Evolutionary conservation across 2,113 vertebrate species (phyloP).

Genomic region (Gavialis gangeticus): DNA sequence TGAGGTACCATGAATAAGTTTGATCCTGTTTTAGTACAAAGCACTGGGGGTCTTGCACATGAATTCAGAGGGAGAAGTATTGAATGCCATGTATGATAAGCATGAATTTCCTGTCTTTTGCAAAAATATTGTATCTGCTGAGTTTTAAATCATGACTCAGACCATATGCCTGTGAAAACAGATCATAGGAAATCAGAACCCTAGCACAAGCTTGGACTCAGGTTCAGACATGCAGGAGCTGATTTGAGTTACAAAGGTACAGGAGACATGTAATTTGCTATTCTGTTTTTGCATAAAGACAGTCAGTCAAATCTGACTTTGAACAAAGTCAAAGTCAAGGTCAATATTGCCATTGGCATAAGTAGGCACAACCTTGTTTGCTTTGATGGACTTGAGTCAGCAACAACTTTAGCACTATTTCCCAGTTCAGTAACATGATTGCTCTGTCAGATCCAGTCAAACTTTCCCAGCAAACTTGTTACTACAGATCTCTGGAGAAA

Average conservation of each 20-base stretch:
- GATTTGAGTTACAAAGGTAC: not conserved
- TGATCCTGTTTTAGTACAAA: not conserved
- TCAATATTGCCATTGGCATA: not conserved
- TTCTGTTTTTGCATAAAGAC: not conserved
- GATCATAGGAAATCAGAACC: too few species aligned
- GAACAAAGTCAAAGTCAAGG: not conserved
- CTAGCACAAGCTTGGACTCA: too few species aligned
- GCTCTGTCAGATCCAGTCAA: not conserved
- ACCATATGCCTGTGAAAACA: not conserved
- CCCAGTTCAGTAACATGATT: not conserved
- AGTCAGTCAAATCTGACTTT: not conserved
- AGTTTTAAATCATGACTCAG: not conserved
- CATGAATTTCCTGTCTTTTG: not conserved
- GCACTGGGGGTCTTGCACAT: not conserved
- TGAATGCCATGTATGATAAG: not conserved
- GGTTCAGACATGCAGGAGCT: not conserved
- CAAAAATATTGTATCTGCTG: not conserved
- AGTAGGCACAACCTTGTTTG: not conserved
- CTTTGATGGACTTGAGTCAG: not conserved
- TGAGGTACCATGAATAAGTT: not conserved
- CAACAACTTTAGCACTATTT: not conserved
- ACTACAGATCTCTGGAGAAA: not conserved
- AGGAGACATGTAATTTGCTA: not conserved
- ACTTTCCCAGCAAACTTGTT: not conserved
- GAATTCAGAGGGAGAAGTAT: not conserved